phyloP scores from a whole-genome alignment of 2,888 invertebrate species.

The Loripinus fragilis region DNA sequence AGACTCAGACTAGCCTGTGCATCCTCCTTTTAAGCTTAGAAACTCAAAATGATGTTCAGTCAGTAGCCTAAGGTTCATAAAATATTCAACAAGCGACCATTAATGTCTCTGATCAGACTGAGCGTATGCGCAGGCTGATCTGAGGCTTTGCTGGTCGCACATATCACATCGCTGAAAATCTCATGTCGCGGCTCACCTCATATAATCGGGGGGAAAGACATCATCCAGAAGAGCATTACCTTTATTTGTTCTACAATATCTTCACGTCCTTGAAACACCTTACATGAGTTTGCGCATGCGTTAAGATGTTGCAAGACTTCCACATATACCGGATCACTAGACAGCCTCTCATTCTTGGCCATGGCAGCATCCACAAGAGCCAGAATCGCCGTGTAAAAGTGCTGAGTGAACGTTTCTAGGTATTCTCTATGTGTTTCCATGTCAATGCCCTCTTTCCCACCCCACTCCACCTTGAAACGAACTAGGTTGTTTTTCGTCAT shows the following conservation, averaged over 20 bases:
- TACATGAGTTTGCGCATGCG: conserved; percentile 94
- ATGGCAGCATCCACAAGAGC: conserved; percentile 97
- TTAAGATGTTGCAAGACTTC: conserved; percentile 90
- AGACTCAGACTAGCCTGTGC: too few species aligned
- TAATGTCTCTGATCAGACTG: too few species aligned
- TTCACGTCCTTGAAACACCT: conserved; percentile 96
- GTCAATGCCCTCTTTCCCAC: conserved; percentile 94
- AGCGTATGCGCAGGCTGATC: too few species aligned
- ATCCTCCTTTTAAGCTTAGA: too few species aligned
- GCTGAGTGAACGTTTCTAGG: conserved; percentile 95
- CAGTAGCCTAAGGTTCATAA: too few species aligned
- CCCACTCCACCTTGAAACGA: conserved; percentile 95
- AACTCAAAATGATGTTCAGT: too few species aligned
- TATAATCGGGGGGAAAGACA: not conserved
- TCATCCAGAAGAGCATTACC: not conserved
- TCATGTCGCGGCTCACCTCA: too few species aligned
- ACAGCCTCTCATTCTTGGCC: conserved; percentile 97
- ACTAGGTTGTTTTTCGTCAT: conserved; percentile 70
- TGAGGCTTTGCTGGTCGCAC: too few species aligned
- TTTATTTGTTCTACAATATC: conserved; percentile 87
- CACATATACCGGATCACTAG: conserved; percentile 83
- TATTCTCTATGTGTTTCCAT: conserved; percentile 95
- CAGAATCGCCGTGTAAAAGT: conserved; percentile 89
- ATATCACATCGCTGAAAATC: too few species aligned
- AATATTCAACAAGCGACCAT: too few species aligned